phyloP scores from a whole-genome alignment of 35 echinoderm and acorn worm genomes.

The Lytechinus variegatus region DNA sequence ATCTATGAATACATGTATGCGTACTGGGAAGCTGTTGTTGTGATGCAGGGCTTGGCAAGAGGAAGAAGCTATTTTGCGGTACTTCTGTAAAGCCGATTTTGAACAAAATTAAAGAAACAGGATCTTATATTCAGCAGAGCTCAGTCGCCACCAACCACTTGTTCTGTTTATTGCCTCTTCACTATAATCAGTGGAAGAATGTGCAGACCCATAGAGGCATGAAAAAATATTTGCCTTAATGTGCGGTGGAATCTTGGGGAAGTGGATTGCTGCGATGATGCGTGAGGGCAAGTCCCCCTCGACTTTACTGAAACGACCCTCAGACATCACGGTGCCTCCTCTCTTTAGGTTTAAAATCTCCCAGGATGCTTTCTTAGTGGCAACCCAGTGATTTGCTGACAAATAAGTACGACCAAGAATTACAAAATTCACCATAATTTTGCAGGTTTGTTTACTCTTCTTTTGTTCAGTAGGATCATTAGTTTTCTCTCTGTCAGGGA shows the following conservation, averaged over 20 bases:
- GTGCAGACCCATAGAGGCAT: background rate
- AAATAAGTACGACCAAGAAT: background rate
- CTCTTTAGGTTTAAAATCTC: background rate
- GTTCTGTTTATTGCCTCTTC: background rate
- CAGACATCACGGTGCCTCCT: background rate
- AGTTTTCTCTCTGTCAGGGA: background rate
- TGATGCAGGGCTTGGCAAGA: background rate
- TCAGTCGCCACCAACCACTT: background rate
- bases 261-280: slow-evolving; percentile 16
- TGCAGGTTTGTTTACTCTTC: background rate
- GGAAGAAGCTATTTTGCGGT: background rate
- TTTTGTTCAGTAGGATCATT: background rate
- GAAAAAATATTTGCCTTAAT: background rate
- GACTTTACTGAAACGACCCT: background rate
- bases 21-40: background rate
- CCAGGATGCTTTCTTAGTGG: background rate
- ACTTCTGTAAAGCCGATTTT: background rate
- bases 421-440: background rate
- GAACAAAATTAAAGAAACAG: background rate
- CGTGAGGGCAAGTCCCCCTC: slow-evolving; percentile 6
- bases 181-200: background rate
- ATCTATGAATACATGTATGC: background rate
- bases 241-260: background rate
- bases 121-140: background rate
- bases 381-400: background rate